These are phyloP conservation scores for Epicauta chinensis DNA, from an alignment of 1,140 invertebrate species.

Conservation along the genomic window DNA sequence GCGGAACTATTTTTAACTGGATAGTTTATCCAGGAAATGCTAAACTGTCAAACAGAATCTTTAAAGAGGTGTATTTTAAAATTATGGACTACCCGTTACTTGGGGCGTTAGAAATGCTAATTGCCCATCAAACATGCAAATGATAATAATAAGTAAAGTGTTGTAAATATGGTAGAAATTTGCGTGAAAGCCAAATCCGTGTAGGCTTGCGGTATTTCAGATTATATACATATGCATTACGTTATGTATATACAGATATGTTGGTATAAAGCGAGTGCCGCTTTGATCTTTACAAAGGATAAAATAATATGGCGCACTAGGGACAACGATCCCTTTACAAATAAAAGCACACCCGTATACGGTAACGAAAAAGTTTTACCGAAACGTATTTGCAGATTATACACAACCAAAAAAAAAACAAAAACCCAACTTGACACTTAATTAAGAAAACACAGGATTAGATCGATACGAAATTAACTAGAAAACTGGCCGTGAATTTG, in stretches of 20 bases:
- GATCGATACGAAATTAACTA: constrained; percentile 12
- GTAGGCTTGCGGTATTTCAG: constrained; percentile 22
- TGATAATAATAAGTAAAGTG: constrained; percentile 5
- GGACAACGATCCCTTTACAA: constrained; percentile 11
- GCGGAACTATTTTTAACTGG: no score
- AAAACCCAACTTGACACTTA: background rate
- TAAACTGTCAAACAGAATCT: no score
- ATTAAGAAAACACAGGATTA: background rate
- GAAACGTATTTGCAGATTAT: background rate
- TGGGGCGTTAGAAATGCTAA: no score
- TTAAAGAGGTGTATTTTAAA: no score
- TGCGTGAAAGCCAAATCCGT: constrained; percentile 24
- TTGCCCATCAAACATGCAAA: background rate
- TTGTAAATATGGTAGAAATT: constrained; percentile 5
- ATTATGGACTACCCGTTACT: no score
- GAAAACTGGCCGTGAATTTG: constrained; percentile 21
- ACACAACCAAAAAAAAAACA: background rate
- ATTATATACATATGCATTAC: constrained; percentile 28
- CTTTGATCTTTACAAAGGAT: constrained; percentile 28
- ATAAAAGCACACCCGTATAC: background rate
- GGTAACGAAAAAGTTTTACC: background rate
- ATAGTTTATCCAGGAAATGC: no score
- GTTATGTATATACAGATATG: no score
- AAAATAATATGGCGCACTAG: constrained; percentile 15
- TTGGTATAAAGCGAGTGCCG: constrained; percentile 17